Evolutionary conservation across 2,888 invertebrate genomes (phyloP), one percentile per base, ranked within the genome.

Genomic region (Hirtodrosophila cameraria): DNA sequence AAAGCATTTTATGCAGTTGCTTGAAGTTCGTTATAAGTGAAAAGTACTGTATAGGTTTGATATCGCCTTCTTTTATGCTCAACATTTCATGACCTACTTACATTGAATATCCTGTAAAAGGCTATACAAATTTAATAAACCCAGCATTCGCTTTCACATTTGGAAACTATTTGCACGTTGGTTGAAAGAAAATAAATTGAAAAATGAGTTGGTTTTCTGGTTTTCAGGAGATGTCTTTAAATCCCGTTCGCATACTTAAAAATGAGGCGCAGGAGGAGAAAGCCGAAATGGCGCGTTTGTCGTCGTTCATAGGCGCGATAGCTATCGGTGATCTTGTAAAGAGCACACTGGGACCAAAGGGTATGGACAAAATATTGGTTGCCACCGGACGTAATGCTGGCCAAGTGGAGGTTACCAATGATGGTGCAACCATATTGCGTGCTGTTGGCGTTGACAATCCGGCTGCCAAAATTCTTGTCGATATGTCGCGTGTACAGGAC

Each of bases 311-410:
- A 73, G 99, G 99, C 48, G 99, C 99, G 13, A 99, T 99, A 85
- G 99, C 99, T 9, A 97, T 99, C 87, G 99, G 99, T 23, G 99
- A 99, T 91, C 93, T 99, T 75, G 97, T 99, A 0, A 99, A 99
- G 91, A 98, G 97, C 79, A 99, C 99, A 3, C 93, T 99, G 20
- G 99, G 99, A 3, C 99, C 99, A 0, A 99, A 99, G 92, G 99
- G 99, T 88, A 99, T 99, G 99, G 97, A 97, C 88, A 97, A 97
- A 92, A 96, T 97, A 67, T 92, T 97, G 16, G 95, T 97, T 12
- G 94, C 96, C 1, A 92, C 93, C 76, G 97, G 97, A 1, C 93
- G 97, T 61, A 95, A 94, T 87, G 93, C 94, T 45, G 96, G 96
- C 27, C 93, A 94, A 86, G 97, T 99, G 55, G 96, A 98, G 92